Conservation (phyloP, 2,888 invertebrate genomes). For the Ptilodon capucinus region DNA sequence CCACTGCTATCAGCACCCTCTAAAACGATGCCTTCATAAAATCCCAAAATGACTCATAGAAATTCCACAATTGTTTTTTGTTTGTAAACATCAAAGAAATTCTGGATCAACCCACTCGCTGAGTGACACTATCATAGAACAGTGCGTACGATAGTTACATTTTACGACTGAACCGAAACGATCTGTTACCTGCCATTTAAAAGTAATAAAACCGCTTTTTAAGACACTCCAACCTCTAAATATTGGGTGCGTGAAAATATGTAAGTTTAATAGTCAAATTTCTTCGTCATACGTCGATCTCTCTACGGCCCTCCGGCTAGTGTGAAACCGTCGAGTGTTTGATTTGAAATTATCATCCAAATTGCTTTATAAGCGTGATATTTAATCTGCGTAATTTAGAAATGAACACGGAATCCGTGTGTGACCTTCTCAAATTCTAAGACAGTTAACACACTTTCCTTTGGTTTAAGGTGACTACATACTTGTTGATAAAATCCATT, state of each 20-base stretch:
- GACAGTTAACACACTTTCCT: conserved; percentile 42
- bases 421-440: conserved; percentile 45
- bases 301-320: conserved; percentile 10
- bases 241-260: conserved; percentile 72
- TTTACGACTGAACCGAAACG: conserved; percentile 60
- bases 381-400: conserved; percentile 46
- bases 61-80: conserved; percentile 33
- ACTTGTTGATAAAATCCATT: too few relatives aligned
- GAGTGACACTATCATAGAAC: conserved; percentile 37
- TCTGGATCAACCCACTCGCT: conserved; percentile 35
- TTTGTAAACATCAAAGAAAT: conserved; percentile 27
- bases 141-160: conserved; percentile 43
- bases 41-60: conserved; percentile 30
- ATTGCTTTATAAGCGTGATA: conserved; percentile 56
- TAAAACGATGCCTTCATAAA: conserved; percentile 14
- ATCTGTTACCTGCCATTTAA: conserved; percentile 72
- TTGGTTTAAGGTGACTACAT: background rate
- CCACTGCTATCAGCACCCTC: conserved; percentile 1
- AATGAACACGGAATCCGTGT: conserved; percentile 38
- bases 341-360: conserved; percentile 41
- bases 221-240: conserved; percentile 54
- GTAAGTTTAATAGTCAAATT: conserved; percentile 67
- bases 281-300: conserved; percentile 32
- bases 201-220: conserved; percentile 72
- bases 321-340: conserved; percentile 27